Percentiles rank a stretch among this genome's conserved stretches.
phyloP scores from a whole-genome alignment of 2,113 vertebrate genomes.

The Ascaphus truei region DNA sequence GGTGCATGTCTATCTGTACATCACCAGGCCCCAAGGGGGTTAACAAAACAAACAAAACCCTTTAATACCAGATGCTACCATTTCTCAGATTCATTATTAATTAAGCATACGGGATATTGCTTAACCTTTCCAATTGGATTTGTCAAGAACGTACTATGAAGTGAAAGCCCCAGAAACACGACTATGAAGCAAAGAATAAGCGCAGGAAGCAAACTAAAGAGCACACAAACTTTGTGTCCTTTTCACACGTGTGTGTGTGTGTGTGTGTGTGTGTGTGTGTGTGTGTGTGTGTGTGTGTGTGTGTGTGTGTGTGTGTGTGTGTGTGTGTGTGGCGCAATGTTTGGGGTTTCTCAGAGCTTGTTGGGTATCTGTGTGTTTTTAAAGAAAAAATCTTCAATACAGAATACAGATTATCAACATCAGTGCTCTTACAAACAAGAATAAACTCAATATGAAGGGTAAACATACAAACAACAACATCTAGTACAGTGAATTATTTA shows the following conservation, averaged over 20 bases:
- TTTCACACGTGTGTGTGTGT: no score
- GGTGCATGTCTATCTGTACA: neutral
- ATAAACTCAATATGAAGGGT: neutral
- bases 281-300: no score
- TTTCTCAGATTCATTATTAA: conserved; percentile 32
- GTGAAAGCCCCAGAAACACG: no score
- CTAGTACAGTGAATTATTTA: neutral
- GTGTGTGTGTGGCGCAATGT: no score
- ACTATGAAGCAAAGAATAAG: no score
- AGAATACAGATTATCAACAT: neutral
- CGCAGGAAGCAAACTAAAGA: no score
- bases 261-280: no score
- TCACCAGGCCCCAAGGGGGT: conserved; percentile 17
- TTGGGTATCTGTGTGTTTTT: no score
- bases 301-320: no score
- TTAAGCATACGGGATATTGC: conserved; percentile 32
- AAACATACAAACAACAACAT: neutral
- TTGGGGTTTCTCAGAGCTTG: no score
- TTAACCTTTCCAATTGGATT: conserved; percentile 35
- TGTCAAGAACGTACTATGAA: conserved; percentile 2
- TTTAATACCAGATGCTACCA: conserved; percentile 27
- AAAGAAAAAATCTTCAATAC: neutral
- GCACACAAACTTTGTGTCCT: no score
- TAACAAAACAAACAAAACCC: conserved; percentile 22
- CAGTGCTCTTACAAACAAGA: no score